phyloP scores from a whole-genome alignment of 1,140 invertebrate species.

The Bombus pascuorum region DNA sequence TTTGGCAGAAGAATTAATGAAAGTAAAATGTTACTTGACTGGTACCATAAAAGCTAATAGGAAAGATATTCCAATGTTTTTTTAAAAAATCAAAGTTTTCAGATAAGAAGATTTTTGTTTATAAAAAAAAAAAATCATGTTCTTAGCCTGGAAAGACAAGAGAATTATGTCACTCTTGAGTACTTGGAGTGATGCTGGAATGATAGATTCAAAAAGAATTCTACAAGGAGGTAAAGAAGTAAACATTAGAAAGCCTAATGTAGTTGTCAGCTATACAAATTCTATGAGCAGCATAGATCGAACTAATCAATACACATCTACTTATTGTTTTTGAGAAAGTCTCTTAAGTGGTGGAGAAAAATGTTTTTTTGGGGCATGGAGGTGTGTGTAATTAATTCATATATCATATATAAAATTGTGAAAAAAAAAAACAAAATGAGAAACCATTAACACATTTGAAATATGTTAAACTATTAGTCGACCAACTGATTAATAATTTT shows the following conservation, averaged over 20 bases:
- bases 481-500: conserved; percentile 1
- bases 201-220: conserved; percentile 19
- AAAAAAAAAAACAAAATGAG: not conserved
- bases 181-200: conserved; percentile 38
- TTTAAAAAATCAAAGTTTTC: conserved; percentile 43
- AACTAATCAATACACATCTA: not conserved
- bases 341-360: not conserved
- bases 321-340: conserved; percentile 1
- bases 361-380: not conserved
- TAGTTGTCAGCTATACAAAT: not conserved
- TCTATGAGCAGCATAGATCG: not conserved
- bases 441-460: not conserved
- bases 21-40: conserved; percentile 59
- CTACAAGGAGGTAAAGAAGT: not conserved
- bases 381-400: not conserved
- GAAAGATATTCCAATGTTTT: conserved; percentile 44
- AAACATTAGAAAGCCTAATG: conserved; percentile 10
- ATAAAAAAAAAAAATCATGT: conserved; percentile 39
- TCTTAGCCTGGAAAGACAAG: conserved; percentile 58
- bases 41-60: conserved; percentile 57
- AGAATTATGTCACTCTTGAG: conserved; percentile 24
- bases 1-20: conserved; percentile 56
- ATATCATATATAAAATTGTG: not conserved
- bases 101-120: conserved; percentile 28
- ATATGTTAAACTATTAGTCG: not conserved